Conservation (phyloP, 2,888 invertebrate species). For the Aelia acuminata region DNA sequence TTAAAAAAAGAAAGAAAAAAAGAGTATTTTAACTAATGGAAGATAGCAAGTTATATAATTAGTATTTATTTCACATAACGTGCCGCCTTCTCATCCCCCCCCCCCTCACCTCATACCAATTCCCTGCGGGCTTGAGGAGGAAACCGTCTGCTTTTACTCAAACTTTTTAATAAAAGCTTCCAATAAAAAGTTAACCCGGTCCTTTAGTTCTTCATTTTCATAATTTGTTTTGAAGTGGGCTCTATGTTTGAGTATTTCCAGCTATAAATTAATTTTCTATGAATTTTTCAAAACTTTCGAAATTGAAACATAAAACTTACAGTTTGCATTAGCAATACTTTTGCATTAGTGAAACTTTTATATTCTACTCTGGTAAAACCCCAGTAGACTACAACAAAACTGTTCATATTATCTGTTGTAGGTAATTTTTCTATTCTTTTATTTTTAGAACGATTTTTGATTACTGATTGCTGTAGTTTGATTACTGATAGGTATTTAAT, state of each 20-base stretch:
- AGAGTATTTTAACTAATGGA: too few relatives aligned
- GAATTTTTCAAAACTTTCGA: neutral
- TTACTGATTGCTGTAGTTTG: too few relatives aligned
- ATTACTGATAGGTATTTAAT: too few relatives aligned
- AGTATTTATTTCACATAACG: too few relatives aligned
- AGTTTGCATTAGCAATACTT: neutral
- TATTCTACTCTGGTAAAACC: neutral
- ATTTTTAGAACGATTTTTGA: too few relatives aligned
- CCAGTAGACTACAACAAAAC: too few relatives aligned
- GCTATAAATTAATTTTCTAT: slow-evolving; percentile 29
- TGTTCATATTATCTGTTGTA: too few relatives aligned
- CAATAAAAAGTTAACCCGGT: neutral
- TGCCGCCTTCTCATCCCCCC: too few relatives aligned
- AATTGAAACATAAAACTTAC: neutral
- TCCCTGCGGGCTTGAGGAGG: neutral
- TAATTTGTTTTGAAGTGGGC: neutral
- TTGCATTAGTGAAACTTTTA: neutral
- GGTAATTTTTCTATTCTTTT: neutral
- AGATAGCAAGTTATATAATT: too few relatives aligned
- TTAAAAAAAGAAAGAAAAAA: too few relatives aligned
- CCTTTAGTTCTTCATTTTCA: neutral
- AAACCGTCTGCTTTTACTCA: neutral
- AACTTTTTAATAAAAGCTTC: neutral
- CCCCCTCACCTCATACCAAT: too few relatives aligned
- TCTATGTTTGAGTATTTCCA: neutral